Evolutionary conservation across 2,797 vertebrate species (phyloP).

Genomic region (Streptopelia turtur): DNA sequence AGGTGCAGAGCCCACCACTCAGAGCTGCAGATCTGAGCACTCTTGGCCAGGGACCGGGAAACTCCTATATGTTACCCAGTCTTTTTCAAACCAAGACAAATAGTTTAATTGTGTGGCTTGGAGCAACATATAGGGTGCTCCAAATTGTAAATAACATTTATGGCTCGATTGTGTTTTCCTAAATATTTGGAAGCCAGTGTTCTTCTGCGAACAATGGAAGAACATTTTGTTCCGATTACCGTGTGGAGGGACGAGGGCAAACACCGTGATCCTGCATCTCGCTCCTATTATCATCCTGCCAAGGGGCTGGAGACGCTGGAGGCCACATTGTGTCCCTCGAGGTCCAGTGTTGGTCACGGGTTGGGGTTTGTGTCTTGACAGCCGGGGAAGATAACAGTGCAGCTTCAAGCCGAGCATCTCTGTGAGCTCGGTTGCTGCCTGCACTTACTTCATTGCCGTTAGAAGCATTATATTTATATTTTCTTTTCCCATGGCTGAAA

Average conservation of each 20-base stretch:
- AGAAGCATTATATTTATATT: neutral
- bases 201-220: neutral
- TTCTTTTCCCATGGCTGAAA: neutral
- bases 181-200: neutral
- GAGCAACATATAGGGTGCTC: neutral
- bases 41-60: neutral
- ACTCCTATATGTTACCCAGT: neutral
- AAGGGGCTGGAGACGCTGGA: neutral
- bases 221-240: neutral
- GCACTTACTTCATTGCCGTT: neutral
- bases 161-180: neutral
- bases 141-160: neutral
- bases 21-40: neutral
- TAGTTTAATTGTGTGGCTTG: neutral
- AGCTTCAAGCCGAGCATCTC: neutral
- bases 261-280: neutral
- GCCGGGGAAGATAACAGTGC: accelerated
- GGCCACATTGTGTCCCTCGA: accelerated
- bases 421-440: neutral
- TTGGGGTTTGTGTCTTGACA: accelerated
- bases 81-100: neutral
- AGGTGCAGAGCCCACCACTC: neutral
- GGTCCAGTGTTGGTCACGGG: accelerated
- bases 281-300: neutral
- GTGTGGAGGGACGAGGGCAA: neutral